Evolutionary conservation across 2,797 vertebrate species (phyloP), one percentile per base, ranked within the genome.

Genomic region (Rallus crepitans): DNA sequence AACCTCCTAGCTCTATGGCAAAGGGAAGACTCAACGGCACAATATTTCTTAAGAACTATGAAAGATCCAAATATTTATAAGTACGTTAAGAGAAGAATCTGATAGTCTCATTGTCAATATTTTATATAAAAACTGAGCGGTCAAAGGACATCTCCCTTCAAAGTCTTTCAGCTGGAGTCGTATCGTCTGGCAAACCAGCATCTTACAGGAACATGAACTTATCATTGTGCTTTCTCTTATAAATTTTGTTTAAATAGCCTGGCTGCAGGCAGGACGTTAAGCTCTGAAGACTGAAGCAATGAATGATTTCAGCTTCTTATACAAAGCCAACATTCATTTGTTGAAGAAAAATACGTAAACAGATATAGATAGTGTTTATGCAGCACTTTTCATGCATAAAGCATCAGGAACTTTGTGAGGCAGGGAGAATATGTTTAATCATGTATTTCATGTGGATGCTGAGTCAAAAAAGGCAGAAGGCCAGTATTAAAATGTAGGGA

Each of bases 11-110:
- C 42, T 94, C 87, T 61, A 6, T 27, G 31, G 95, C 71, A 93
- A 93, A 83, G 68, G 82, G 72, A 92, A 83, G 92, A 89, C 82
- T 80, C 83, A 96, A 96, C 57, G 66, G 93, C 39, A 52, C 71
- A 63, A 42, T 94, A 94, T 93, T 96, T 95, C 86, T 93, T 63
- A 60, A 82, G 78, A 81, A 72, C 84, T 66, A 80, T 27, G 80
- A 90, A 96, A 94, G 92, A 93, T 33, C 94, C 88, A 94, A 95
- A 94, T 95, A 96, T 96, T 94, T 97, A 65, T 90, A 94, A 96
- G 93, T 90, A 55, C 77, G 82, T 93, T 90, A 91, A 89, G 91
- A 90, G 78, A 84, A 92, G 90, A 33, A 87, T 80, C 92, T 55
- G 77, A 89, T 88, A 75, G 75, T 82, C 61, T 81, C 66, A 31